Evolutionary conservation across 2,113 vertebrate genomes (phyloP).

Genomic region (Myrmecobius fasciatus): DNA sequence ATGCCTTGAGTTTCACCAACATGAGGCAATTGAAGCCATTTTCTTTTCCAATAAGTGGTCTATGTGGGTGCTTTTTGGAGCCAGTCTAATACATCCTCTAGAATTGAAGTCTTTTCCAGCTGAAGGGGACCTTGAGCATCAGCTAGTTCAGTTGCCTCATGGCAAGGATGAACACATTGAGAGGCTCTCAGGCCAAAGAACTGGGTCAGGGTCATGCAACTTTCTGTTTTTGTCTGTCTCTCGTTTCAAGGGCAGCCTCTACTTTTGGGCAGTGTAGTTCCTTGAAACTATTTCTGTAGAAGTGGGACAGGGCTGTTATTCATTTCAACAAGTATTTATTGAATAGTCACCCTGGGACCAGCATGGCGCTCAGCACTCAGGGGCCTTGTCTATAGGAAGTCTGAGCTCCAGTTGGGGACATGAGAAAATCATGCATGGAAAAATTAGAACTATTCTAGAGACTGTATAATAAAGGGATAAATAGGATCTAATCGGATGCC

Average conservation of each 20-base stretch:
- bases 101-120: neutral
- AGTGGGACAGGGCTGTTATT: neutral
- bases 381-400: neutral
- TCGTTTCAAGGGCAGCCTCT: neutral
- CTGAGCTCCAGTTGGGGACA: neutral
- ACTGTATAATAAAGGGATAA: neutral
- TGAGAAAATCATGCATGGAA: neutral
- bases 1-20: slow-evolving; percentile 2
- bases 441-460: neutral
- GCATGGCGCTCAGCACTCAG: accelerated
- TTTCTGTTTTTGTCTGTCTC: neutral
- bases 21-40: neutral
- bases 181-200: neutral
- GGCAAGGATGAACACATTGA: neutral
- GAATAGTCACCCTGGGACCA: neutral
- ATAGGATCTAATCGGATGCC: neutral
- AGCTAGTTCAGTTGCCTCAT: neutral
- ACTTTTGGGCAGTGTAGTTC: neutral
- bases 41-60: neutral
- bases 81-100: neutral
- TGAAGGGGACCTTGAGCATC: neutral
- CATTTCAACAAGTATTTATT: neutral
- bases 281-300: neutral
- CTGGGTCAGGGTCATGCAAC: neutral
- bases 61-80: neutral